Evolutionary conservation across 2,888 invertebrate genomes (phyloP), one percentile per base, ranked within the genome.

Genomic region (Apomyelois bistriatella): DNA sequence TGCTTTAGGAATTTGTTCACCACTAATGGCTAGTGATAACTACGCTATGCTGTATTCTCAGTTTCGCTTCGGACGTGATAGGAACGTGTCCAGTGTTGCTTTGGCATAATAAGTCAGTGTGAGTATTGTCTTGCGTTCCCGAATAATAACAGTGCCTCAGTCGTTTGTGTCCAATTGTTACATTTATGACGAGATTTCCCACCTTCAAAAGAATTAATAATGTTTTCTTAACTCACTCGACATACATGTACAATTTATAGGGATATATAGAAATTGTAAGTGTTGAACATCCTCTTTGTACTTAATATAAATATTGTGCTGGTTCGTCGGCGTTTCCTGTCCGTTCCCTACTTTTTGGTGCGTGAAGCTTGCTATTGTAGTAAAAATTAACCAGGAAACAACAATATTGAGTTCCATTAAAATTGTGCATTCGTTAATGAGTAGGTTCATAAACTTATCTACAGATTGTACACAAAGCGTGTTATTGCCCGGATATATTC

Each of bases 1-100:
- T 76, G 75, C 66, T 66, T 70, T 65, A 74, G 76, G 78, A 83
- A 83, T 82, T 78, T 68, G 72, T 73, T 70, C 68, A 62, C 65
- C 65, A 66, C 68, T 80, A 76, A 79, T 76, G 74, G 71, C 70
- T 68, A 65, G 67, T 70, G 72, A 74, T 74, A 71, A 70, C 65
- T 65, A 63, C 59, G 57, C 59, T 53, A 56, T 60, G 56, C 58
- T 67, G 53, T 59, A 72, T 72, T 72, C 72, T 76, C 76, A 75
- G 75, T 81, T 77, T 75, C 67, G 62, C 64, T 79, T 65, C 61
- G 65, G 67, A 68, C 58, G 61, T 56, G 54, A 55, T 53, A 58
- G 60, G 55, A 56, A 53, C 56, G 52, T 58, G 55, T 58, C 57
- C 52, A 53, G 49, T 53, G 53, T 50, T 48, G 5, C 13, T 32